phyloP scores from a whole-genome alignment of 2,888 invertebrate genomes.

The Rhabditoides inermis region DNA sequence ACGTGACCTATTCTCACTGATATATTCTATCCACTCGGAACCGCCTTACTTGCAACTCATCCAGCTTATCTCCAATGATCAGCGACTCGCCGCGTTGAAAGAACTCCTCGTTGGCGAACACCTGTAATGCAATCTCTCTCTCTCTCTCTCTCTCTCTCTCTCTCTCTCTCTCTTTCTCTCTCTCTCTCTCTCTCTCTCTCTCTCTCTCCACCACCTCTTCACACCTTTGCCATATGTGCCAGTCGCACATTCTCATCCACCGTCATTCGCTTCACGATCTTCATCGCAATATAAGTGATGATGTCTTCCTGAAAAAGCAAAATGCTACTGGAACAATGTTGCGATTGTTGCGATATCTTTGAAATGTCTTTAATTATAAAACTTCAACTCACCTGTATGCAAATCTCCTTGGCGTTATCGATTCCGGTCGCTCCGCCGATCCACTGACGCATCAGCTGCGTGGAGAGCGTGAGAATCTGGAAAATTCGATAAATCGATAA shows the following conservation, averaged over 20 bases:
- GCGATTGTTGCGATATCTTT: no score
- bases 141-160: not conserved
- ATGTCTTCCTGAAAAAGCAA: conserved; percentile 23
- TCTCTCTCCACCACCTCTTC: not conserved
- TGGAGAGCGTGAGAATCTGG: conserved; percentile 15
- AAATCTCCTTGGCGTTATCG: conserved; percentile 14
- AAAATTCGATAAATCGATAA: no score
- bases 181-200: not conserved
- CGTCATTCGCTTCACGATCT: conserved; percentile 24
- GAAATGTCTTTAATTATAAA: no score
- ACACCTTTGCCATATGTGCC: conserved; percentile 20
- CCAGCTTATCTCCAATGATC: no score
- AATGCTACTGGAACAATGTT: no score
- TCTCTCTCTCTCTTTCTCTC: not conserved
- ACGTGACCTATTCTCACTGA: no score
- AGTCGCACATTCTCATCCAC: conserved; percentile 19
- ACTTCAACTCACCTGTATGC: conserved; percentile 20
- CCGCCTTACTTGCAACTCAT: no score
- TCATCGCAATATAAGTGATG: conserved; percentile 15
- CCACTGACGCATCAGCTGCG: conserved; percentile 23
- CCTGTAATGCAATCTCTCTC: conserved; percentile 7
- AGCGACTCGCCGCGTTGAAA: no score
- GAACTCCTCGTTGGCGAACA: no score
- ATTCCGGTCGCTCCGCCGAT: conserved; percentile 20
- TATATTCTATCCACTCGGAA: no score